Conservation (phyloP, 2,797 vertebrate species). For the Amblyraja radiata region DNA sequence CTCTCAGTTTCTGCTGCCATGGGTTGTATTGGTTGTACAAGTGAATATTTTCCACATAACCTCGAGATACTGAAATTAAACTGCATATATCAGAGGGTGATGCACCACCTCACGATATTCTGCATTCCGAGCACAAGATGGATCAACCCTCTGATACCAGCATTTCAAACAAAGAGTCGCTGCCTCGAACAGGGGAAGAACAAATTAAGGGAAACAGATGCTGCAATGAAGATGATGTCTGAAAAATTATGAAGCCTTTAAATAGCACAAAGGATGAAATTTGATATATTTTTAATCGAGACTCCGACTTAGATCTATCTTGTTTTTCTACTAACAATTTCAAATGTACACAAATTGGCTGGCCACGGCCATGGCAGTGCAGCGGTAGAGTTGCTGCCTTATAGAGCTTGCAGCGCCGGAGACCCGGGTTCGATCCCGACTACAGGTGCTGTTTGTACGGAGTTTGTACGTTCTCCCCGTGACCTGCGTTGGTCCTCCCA, state of each 20-base stretch:
- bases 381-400: no score
- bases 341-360: background rate
- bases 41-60: constrained; percentile 49
- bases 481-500: no score
- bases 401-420: no score
- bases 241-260: background rate
- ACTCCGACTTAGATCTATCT: constrained; percentile 40
- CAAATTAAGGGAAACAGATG: constrained; percentile 72
- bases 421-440: no score
- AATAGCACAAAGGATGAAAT: background rate
- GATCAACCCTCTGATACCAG: constrained; percentile 31
- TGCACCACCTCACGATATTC: constrained; percentile 40
- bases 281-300: background rate
- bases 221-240: constrained; percentile 52
- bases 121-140: constrained; percentile 42
- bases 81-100: constrained; percentile 38
- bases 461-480: no score
- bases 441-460: no score
- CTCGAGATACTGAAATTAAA: constrained; percentile 60
- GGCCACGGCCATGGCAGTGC: no score
- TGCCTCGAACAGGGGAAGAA: constrained; percentile 62
- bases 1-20: background rate
- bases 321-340: constrained; percentile 34
- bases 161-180: constrained; percentile 49
- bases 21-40: background rate